phyloP scores from a whole-genome alignment of 2,797 vertebrate species.

The Octomys mimax region DNA sequence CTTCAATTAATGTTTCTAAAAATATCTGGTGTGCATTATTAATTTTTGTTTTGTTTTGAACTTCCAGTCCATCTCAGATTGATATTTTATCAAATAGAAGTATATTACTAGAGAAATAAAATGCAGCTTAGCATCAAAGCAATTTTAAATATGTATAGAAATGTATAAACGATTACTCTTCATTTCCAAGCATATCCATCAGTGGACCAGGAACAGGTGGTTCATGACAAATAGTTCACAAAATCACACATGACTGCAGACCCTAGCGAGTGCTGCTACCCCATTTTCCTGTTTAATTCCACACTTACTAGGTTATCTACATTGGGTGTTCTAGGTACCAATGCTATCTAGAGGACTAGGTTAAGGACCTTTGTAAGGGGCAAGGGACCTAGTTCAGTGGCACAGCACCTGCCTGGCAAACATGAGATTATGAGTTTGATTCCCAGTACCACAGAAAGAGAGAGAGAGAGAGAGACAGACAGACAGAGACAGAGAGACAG shows the following conservation, averaged over 20 bases:
- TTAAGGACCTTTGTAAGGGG: conserved; percentile 19
- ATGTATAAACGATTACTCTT: background rate
- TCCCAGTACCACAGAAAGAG: no score
- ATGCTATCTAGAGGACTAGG: background rate
- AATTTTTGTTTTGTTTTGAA: background rate
- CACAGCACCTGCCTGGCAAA: no score
- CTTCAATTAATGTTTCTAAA: background rate
- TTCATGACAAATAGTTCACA: background rate
- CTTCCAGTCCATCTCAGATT: background rate
- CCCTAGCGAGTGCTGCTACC: background rate
- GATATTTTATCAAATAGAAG: conserved; percentile 27
- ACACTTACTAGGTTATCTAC: background rate
- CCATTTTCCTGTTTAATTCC: background rate
- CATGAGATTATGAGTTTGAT: no score
- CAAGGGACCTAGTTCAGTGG: no score
- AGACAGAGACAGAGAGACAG: no score
- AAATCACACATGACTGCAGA: background rate
- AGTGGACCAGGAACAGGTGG: background rate
- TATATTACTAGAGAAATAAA: conserved; percentile 21
- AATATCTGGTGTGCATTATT: background rate
- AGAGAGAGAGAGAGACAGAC: no score
- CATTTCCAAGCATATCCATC: background rate
- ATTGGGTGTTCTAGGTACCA: background rate
- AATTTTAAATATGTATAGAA: conserved; percentile 37
- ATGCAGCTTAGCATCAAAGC: background rate